These are phyloP conservation scores for Papilio protenor DNA, from an alignment of 2,888 invertebrate genomes.

Conservation along the genomic window DNA sequence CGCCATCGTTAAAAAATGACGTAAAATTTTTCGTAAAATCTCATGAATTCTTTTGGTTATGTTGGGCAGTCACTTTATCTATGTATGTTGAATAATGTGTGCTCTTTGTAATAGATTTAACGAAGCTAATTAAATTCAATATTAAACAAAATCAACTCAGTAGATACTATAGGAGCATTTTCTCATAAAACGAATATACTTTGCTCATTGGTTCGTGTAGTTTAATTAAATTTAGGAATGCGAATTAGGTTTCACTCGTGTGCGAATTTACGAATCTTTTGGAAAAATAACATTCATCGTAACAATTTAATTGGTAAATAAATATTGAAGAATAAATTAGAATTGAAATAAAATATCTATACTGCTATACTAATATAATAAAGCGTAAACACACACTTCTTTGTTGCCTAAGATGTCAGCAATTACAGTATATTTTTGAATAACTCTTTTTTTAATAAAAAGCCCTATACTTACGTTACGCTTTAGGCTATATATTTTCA, in stretches of 20 bases:
- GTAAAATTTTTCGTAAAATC: neutral
- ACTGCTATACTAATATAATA: no score
- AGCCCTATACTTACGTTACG: no score
- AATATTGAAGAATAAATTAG: neutral
- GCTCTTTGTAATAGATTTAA: neutral
- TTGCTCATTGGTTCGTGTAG: conserved; percentile 6
- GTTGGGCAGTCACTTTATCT: neutral
- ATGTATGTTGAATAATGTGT: neutral
- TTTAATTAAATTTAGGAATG: conserved; percentile 8
- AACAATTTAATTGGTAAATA: neutral
- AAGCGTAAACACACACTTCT: no score
- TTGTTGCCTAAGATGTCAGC: no score
- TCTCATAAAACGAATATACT: conserved; percentile 14
- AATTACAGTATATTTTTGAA: no score
- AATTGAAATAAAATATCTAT: neutral
- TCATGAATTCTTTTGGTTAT: neutral
- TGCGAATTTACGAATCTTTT: neutral
- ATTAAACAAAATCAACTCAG: neutral
- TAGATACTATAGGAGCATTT: neutral
- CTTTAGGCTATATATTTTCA: no score
- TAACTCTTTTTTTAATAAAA: no score
- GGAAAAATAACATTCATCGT: neutral
- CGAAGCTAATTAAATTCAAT: neutral
- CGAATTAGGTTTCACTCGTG: neutral
- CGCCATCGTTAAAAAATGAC: no score